phyloP scores from a whole-genome alignment of 2,797 vertebrate species.

The Molossus alvarezi region DNA sequence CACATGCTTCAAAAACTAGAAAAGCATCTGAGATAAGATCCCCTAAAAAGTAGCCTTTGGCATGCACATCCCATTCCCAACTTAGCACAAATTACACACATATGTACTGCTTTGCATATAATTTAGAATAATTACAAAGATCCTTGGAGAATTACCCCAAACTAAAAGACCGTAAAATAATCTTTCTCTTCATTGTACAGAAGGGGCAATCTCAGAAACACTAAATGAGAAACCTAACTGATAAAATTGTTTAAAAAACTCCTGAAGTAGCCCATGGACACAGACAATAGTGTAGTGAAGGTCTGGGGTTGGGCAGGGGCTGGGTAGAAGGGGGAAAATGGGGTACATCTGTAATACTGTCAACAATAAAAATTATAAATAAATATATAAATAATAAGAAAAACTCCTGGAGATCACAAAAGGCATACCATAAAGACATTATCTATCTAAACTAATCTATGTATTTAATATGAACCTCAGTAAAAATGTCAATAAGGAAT shows the following conservation, averaged over 20 bases:
- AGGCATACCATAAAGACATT: neutral
- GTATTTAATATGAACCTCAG: neutral
- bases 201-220: neutral
- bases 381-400: neutral
- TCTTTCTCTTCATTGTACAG: conserved; percentile 6
- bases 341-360: neutral
- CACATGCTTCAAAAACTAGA: conserved; percentile 30
- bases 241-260: neutral
- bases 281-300: neutral
- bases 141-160: neutral
- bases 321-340: neutral
- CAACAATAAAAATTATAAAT: neutral
- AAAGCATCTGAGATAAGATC: neutral
- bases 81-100: conserved; percentile 30
- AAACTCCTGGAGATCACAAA: neutral
- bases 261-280: neutral
- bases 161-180: conserved; percentile 13
- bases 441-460: neutral
- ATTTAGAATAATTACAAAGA: neutral
- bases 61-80: neutral
- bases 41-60: neutral
- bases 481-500: conserved; percentile 27
- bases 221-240: neutral
- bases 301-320: neutral
- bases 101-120: neutral